Percentiles rank a stretch among this genome's conserved stretches.
phyloP scores from a whole-genome alignment of 1,140 invertebrate species.

The Panulirus ornatus region DNA sequence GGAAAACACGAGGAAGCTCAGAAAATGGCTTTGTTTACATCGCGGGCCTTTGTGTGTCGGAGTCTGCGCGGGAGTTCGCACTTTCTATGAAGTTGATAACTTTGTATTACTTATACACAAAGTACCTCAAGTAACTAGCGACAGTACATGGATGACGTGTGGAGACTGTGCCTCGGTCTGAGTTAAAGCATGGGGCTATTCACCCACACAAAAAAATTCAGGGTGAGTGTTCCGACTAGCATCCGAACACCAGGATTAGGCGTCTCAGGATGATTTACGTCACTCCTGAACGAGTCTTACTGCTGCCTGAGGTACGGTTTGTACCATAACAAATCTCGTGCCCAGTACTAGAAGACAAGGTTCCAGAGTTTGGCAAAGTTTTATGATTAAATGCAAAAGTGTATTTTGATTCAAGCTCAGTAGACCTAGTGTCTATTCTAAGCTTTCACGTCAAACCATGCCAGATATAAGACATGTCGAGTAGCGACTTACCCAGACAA shows the following conservation, averaged over 20 bases:
- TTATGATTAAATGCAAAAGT: slow-evolving; percentile 27
- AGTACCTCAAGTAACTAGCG: background rate
- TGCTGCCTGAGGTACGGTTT: slow-evolving; percentile 68
- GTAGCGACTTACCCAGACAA: background rate
- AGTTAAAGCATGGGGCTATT: background rate
- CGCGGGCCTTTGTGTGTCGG: slow-evolving; percentile 73
- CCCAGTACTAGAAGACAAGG: slow-evolving; percentile 46
- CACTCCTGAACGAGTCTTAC: slow-evolving; percentile 64
- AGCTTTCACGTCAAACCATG: background rate
- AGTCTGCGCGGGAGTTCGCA: slow-evolving; percentile 73
- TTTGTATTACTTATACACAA: slow-evolving; percentile 25
- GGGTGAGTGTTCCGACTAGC: slow-evolving; percentile 38
- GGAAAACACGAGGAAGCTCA: slow-evolving; percentile 43
- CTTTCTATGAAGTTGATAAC: slow-evolving; percentile 64
- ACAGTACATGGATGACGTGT: background rate
- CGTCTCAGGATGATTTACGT: slow-evolving; percentile 72
- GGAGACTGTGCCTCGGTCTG: background rate
- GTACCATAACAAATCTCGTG: slow-evolving; percentile 71
- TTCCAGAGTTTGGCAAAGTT: slow-evolving; percentile 25
- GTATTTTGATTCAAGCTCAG: background rate
- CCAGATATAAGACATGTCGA: background rate
- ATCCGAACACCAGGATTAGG: slow-evolving; percentile 70
- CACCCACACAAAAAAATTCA: background rate
- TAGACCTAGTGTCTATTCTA: background rate
- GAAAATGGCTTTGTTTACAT: slow-evolving; percentile 74